Conservation (phyloP, 92 coral and sea anemone genomes). For the Paragorgia papillata region DNA sequence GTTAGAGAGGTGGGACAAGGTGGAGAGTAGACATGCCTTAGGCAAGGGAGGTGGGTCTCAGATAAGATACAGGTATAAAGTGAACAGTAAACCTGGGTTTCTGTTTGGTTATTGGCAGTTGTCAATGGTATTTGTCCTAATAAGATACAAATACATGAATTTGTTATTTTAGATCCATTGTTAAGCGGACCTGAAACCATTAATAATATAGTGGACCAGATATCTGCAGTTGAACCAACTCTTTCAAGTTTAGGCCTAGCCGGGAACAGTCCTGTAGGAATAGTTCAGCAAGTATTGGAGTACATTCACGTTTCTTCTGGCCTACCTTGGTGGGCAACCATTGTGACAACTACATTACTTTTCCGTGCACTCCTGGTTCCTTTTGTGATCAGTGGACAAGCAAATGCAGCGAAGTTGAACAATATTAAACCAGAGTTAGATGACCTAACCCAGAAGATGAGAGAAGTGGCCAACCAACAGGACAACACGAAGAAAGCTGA, state of each 20-base stretch:
- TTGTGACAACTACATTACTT: conserved; percentile 70
- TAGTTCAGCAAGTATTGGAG: conserved; percentile 85
- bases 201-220: conserved; percentile 61
- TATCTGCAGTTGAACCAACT: conserved; percentile 72
- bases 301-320: conserved; percentile 63
- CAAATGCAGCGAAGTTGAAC: conserved; percentile 90
- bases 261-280: conserved; percentile 78
- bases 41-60: too few relatives aligned
- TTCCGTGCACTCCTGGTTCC: conserved; percentile 81
- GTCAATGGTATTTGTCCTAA: too few relatives aligned
- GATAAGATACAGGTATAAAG: too few relatives aligned
- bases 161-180: conserved; percentile 48
- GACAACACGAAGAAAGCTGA: conserved; percentile 75
- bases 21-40: too few relatives aligned
- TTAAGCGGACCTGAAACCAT: conserved; percentile 59
- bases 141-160: too few relatives aligned
- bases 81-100: too few relatives aligned
- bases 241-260: conserved; percentile 82
- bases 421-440: conserved; percentile 89
- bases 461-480: conserved; percentile 80
- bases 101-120: too few relatives aligned
- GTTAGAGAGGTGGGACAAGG: too few relatives aligned
- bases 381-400: conserved; percentile 79
- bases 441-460: conserved; percentile 71
- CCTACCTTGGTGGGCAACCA: conserved; percentile 89